Evolutionary conservation across 2,797 vertebrate species (phyloP).

Genomic region (Allobates femoralis): DNA sequence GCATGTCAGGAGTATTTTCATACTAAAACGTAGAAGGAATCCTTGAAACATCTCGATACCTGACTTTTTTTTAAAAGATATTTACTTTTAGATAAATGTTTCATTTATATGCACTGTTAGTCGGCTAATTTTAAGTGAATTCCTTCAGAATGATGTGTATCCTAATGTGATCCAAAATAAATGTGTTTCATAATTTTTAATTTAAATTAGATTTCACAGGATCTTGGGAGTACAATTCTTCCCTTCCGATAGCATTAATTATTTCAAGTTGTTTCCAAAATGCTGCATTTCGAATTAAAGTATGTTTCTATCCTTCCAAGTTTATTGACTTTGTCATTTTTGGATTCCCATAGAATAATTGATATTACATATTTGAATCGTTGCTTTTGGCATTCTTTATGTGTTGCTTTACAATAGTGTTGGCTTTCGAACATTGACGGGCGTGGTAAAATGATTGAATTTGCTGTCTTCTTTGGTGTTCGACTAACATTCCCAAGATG

Average conservation of each 20-base stretch:
- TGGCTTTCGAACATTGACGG: background rate
- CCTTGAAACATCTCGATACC: too few species aligned
- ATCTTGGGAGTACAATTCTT: background rate
- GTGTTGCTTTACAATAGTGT: background rate
- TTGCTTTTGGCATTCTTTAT: background rate
- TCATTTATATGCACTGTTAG: background rate
- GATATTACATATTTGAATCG: background rate
- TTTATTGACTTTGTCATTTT: conserved; percentile 4
- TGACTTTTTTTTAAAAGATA: background rate
- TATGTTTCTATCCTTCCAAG: background rate
- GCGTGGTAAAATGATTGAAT: background rate
- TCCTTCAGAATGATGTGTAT: background rate
- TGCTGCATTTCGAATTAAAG: background rate
- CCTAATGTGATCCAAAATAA: background rate
- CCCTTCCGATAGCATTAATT: background rate
- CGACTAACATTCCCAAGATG: too few species aligned
- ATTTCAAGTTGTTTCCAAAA: too few species aligned
- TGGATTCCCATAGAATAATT: conserved; percentile 1
- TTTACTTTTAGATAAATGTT: background rate
- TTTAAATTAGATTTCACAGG: background rate
- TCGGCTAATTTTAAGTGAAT: background rate
- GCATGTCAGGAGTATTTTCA: background rate
- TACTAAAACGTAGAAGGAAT: too few species aligned
- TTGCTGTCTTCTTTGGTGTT: too few species aligned
- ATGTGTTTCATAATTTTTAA: background rate